Evolutionary conservation across 2,888 invertebrate genomes (phyloP).

Genomic region (Gasteruption jaculator): DNA sequence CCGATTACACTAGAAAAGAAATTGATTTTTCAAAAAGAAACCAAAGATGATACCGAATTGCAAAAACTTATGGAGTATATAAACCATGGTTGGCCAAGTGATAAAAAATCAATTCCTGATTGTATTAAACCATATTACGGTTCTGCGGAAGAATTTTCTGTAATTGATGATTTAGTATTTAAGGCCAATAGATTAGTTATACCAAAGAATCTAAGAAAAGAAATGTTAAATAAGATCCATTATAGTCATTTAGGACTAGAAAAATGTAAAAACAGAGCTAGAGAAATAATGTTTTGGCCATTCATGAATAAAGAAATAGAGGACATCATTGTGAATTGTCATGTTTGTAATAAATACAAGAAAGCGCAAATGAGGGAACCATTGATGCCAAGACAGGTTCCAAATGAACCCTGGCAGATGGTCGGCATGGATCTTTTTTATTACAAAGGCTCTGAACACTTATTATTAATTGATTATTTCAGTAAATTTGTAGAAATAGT

Average conservation of each 20-base stretch:
- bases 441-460: neutral
- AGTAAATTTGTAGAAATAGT: slow-evolving; percentile 15
- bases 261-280: slow-evolving; percentile 26
- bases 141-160: slow-evolving; percentile 19
- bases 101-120: slow-evolving; percentile 6
- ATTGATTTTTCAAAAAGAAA: slow-evolving; percentile 12
- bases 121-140: slow-evolving; percentile 12
- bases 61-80: slow-evolving; percentile 24
- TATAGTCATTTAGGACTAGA: slow-evolving; percentile 30
- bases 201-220: slow-evolving; percentile 20
- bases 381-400: slow-evolving; percentile 8
- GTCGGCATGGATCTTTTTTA: slow-evolving; percentile 15
- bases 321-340: slow-evolving; percentile 24
- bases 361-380: slow-evolving; percentile 19
- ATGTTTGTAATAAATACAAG: slow-evolving; percentile 19
- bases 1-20: slow-evolving; percentile 10
- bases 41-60: slow-evolving; percentile 23
- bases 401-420: slow-evolving; percentile 9
- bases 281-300: slow-evolving; percentile 29
- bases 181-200: slow-evolving; percentile 23
- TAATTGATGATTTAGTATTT: slow-evolving; percentile 22
- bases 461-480: slow-evolving; percentile 13
- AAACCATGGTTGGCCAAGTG: slow-evolving; percentile 18
- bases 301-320: slow-evolving; percentile 27
- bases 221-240: slow-evolving; percentile 27